phyloP scores from a whole-genome alignment of 2,888 invertebrate species.

The Euzetes globulus region DNA sequence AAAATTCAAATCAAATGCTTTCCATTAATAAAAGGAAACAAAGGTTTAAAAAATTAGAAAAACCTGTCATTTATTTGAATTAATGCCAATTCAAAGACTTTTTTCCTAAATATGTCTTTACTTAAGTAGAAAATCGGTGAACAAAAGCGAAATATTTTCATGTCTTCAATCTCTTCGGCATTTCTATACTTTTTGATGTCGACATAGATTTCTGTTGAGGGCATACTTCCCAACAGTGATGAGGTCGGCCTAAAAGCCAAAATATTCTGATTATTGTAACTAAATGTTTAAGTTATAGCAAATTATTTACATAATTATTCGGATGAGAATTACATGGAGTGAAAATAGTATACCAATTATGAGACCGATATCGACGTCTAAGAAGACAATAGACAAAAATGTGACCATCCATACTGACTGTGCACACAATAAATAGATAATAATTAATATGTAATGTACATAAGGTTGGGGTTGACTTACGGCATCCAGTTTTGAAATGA shows the following conservation, averaged over 20 bases:
- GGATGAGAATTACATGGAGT: conserved; percentile 61
- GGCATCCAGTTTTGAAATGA: no score
- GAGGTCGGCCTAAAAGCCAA: conserved; percentile 54
- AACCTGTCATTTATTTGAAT: no score
- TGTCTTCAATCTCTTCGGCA: conserved; percentile 57
- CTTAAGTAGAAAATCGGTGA: no score
- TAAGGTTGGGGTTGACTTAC: no score
- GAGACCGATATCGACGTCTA: conserved; percentile 75
- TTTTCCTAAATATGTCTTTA: no score
- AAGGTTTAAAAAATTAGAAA: no score
- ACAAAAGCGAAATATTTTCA: conserved; percentile 69
- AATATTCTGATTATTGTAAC: background rate
- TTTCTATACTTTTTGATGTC: conserved; percentile 60
- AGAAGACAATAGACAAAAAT: conserved; percentile 63
- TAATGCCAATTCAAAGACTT: no score
- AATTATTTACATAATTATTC: conserved; percentile 49
- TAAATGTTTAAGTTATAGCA: background rate
- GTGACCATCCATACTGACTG: conserved; percentile 65
- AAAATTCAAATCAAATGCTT: no score
- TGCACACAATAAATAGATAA: background rate
- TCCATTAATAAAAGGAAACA: no score
- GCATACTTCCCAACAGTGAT: conserved; percentile 61
- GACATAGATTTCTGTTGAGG: conserved; percentile 66
- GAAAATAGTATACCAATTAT: conserved; percentile 67
- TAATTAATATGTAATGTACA: no score